Evolutionary conservation across 2,113 vertebrate species (phyloP).

Genomic region (Carlito syrichta): DNA sequence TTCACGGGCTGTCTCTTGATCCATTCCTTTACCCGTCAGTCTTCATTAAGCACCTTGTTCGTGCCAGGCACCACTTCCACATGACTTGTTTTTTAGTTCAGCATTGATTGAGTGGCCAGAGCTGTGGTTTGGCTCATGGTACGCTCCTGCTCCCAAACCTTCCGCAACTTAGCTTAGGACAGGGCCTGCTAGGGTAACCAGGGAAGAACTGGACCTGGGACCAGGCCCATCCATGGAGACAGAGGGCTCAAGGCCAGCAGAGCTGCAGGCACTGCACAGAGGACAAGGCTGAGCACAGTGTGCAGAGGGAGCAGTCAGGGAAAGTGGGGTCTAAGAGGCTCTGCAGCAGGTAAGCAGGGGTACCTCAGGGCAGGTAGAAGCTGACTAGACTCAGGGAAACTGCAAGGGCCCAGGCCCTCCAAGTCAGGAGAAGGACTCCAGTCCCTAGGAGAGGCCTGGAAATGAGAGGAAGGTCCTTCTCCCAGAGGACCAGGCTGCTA

Average conservation of each 20-base stretch:
- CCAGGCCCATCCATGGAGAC: background rate
- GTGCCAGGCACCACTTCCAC: background rate
- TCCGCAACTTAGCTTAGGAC: background rate
- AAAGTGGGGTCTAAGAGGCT: background rate
- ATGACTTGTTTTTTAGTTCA: background rate
- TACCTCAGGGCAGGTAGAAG: background rate
- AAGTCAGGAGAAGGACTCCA: background rate
- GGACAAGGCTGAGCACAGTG: too few species aligned
- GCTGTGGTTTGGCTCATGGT: background rate
- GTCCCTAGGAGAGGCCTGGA: background rate
- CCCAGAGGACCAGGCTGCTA: too few species aligned
- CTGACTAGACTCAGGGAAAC: background rate
- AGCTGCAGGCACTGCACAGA: background rate
- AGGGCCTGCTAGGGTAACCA: background rate
- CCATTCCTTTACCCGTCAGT: background rate
- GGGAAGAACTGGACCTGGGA: too few species aligned
- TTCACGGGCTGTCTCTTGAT: background rate
- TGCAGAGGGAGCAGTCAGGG: background rate
- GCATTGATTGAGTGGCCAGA: background rate
- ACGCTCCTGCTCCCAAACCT: background rate
- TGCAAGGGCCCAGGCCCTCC: background rate
- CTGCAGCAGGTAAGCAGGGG: too few species aligned
- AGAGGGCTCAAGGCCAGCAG: background rate
- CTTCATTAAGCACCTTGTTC: rapidly evolving
- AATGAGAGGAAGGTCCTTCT: background rate